Evolutionary conservation across 2,888 invertebrate species (phyloP), one percentile per base, ranked within the genome.

Genomic region (Andrena trimmerana): DNA sequence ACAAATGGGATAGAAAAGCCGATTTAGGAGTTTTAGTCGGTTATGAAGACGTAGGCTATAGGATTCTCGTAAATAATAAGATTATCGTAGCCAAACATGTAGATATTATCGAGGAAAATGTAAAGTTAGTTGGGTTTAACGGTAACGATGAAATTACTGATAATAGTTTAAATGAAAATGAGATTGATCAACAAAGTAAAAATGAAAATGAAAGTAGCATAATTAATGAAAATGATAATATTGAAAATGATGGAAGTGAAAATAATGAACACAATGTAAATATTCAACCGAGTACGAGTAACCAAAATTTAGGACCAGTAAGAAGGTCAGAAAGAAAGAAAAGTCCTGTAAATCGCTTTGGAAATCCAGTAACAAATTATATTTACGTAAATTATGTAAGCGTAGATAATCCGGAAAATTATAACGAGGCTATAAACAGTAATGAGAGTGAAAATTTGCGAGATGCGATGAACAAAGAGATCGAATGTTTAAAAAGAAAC

Each of bases 381-480:
- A 80, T 84, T 54, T 80, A 75, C 59, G 80, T 83, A 71, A 77
- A 81, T 57, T 63, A 71, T 70, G 60, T 65, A 16, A 80, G 59
- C 50, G 82, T 75, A 20, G 71, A 85, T 36, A 77, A n/a, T 77
- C 81, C 81, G 0, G 52, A 48, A 62, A 83, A 24, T 50, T 79
- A 50, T 67, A 36, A 81, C 0, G 81, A 72, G 29, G 81, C 78
- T 13, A 68, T 80, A 48, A 71, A 75, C 1, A 52, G 78, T 59
- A 50, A 54, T 13, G 81, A 81, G 0, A 29, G 24, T 52, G 69
- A 79, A n/a, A 2, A 24, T 10, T 86, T 79, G 81, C 54, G 67
- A 71, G 10, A 70, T n/a, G 83, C 83, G 2, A 86, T 84, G 83
- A 24, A 81, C 29, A 68, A 63, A 42, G 83, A 88, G 73, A 82